Percentiles rank a stretch among this genome's conserved stretches.
Conservation (phyloP, 2,113 vertebrate species). For the Phylloscopus whistleri region DNA sequence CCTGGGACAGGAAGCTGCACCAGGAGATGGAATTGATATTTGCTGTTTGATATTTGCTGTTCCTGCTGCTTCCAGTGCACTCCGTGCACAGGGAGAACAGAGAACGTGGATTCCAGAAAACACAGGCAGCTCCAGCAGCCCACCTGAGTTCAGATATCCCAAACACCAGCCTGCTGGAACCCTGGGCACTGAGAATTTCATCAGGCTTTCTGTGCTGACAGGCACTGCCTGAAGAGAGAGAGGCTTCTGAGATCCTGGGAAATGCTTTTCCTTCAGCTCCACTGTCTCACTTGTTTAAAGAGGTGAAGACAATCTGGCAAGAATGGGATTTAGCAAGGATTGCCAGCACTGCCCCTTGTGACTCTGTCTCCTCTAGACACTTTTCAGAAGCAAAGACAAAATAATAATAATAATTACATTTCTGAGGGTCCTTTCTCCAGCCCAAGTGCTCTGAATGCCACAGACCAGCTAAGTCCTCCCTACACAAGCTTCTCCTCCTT, state of each 20-base stretch:
- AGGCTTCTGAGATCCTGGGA: not conserved
- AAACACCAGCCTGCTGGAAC: not conserved
- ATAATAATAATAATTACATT: not conserved
- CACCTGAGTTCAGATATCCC: not conserved
- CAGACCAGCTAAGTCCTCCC: not conserved
- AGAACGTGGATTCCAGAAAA: not conserved
- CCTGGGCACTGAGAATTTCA: no score
- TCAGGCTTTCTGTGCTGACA: not conserved
- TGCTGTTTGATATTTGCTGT: not conserved
- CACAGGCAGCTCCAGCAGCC: not conserved
- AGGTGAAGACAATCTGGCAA: not conserved
- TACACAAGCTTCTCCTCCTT: not conserved
- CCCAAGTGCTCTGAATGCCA: not conserved
- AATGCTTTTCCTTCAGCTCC: not conserved
- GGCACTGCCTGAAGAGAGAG: not conserved
- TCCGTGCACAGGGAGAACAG: not conserved
- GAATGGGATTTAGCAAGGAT: not conserved
- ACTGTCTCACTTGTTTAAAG: not conserved
- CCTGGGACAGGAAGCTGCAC: not conserved
- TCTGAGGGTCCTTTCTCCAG: not conserved
- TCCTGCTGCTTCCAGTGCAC: not conserved
- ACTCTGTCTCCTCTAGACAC: not conserved
- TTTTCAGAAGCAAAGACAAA: not conserved
- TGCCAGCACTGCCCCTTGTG: not conserved
- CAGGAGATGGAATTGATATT: not conserved